Evolutionary conservation across 2,113 vertebrate genomes (phyloP), one percentile per base, ranked within the genome.

Genomic region (Nannobrachium achirus): DNA sequence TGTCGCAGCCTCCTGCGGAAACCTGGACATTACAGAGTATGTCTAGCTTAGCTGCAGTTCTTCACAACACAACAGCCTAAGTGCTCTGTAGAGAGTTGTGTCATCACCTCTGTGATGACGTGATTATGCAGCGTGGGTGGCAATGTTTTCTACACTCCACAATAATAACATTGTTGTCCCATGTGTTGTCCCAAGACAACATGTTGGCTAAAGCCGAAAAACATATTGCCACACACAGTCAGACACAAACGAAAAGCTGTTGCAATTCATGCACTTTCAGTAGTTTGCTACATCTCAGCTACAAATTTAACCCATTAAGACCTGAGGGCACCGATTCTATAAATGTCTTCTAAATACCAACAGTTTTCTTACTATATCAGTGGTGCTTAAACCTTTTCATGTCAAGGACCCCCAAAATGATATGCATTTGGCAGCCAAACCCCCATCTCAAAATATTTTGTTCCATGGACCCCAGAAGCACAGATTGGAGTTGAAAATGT

Each of bases 11-110:
- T 97, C 96, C 39, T 98, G 97, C 69, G 96, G 96, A 49, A 92
- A 96, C 71, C 85, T 93, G 66, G 97, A 98, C 80, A 97, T 98
- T 49, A 94, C 94, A 83, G 95, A 97, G 97, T 98, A 91, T 87
- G 91, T 91, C n/a, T n/a, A 73, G 7, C 13, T 60, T 5, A 33
- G 44, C 42, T 69, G n/a, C 56, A 60, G 20, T 16, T 76, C 63
- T 25, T 4, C 33, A 52, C 1, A 40, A 39, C 13, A 46, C 40
- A 63, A 8, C 16, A 66, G 49, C 25, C 3, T 45, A 48, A 45
- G 57, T 70, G 52, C 75, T 81, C 41, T 83, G 0, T 62, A 56
- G 52, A 33, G 3, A 33, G 25, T 33, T 33, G 49, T 58, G 52
- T 44, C 19, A 10, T 63, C 10, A 57, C 62, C 73, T 50, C 20